Evolutionary conservation across 1,140 invertebrate genomes (phyloP).

Genomic region (Drosophila tani): DNA sequence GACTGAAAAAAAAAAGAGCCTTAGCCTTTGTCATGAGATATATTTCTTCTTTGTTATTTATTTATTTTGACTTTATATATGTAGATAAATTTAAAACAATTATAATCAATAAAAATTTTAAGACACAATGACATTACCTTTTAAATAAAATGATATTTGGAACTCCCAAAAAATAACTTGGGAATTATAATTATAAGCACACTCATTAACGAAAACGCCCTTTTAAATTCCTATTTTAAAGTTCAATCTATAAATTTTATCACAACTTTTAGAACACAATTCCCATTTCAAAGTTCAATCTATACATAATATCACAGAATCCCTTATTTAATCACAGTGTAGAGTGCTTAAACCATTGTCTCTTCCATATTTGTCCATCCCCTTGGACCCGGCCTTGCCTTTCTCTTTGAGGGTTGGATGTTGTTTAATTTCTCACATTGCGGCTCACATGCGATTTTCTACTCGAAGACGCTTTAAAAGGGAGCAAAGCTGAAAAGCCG

Average conservation of each 20-base stretch:
- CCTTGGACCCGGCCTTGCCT: constrained; percentile 9
- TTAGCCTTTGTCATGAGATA: background rate
- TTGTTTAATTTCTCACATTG: constrained; percentile 68
- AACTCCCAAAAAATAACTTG: too few relatives aligned
- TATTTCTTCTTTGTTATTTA: background rate
- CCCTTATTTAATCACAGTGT: constrained; percentile 1
- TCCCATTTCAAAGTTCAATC: background rate
- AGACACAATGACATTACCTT: too few relatives aligned
- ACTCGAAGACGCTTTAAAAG: constrained; percentile 55
- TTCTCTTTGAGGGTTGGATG: constrained; percentile 57
- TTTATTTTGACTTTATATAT: too few relatives aligned
- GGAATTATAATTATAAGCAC: too few relatives aligned
- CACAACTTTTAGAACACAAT: too few relatives aligned
- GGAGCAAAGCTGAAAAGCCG: constrained; percentile 23
- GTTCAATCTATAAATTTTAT: background rate
- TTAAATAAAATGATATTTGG: too few relatives aligned
- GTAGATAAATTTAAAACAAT: too few relatives aligned
- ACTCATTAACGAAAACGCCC: too few relatives aligned
- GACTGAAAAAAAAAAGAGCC: constrained; percentile 6
- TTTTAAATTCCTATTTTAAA: too few relatives aligned
- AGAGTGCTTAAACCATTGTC: constrained; percentile 5
- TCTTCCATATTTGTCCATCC: constrained; percentile 32
- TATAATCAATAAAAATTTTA: background rate
- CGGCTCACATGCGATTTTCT: constrained; percentile 59
- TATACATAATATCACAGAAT: background rate